Evolutionary conservation across 2,797 vertebrate genomes (phyloP), one percentile per base, ranked within the genome.

Genomic region (Knipowitschia caucasica): DNA sequence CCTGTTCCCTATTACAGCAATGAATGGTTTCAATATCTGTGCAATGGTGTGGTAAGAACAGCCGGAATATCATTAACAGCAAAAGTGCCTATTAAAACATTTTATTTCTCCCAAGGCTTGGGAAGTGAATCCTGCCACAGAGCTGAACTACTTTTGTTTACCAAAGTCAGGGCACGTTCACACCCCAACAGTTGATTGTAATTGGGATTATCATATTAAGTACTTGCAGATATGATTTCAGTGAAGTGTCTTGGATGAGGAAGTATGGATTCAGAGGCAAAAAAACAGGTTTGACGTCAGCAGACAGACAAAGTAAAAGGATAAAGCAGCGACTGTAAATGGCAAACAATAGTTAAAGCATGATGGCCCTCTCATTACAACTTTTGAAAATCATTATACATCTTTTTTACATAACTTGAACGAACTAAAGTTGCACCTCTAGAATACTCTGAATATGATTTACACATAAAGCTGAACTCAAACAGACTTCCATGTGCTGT

Each of bases 11-110:
- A 92, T 94, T 92, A 92, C 86, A 82, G 85, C 87, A 96, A 93
- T 86, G 88, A 91, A 95, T 92, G 88, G 88, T 91, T 95, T 94
- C 89, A 93, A 91, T 95, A 94, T 92, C 82, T 91, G 90, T 80
- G 90, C 91, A 94, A 91, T 92, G 91, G 86, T 89, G 92, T 92
- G 91, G 93, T 94, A 81, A 92, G 91, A 92, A 92, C 69, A 85
- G 92, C 92, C 88, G 72, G 82, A 86, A 88, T 88, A 90, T 96
- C 90, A 92, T 94, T 93, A 94, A 93, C 88, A 87, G 87, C 85
- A 89, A 88, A 66, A 85, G 84, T 91, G 72, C 60, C 86, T 91
- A 92, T 94, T 93, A 92, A 91, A 92, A 88, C 77, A 74, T 89
- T 91, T 87, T 83, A 80, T 86, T 91, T 79, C 89, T 86, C 84